Evolutionary conservation across 2,797 vertebrate genomes (phyloP).

Genomic region (Sphenopsis melanotis): DNA sequence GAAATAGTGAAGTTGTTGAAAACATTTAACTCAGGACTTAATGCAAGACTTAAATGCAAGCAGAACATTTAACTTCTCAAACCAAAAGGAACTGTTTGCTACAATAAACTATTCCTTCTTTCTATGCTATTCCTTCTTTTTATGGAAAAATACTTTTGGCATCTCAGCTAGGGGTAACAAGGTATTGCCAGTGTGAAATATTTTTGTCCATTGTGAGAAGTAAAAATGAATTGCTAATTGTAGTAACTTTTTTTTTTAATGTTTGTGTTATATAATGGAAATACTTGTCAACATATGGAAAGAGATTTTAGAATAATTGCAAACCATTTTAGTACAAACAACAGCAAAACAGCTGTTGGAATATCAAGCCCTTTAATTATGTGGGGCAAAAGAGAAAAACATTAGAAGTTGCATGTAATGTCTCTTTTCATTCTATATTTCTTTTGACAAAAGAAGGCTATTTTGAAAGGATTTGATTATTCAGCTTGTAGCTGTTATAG

Average conservation of each 20-base stretch:
- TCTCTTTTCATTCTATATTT: constrained; percentile 44
- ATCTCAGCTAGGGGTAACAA: background rate
- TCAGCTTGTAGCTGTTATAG: constrained; percentile 26
- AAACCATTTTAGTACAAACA: constrained; percentile 1
- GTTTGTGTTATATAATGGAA: background rate
- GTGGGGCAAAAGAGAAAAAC: background rate
- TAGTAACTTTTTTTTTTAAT: background rate
- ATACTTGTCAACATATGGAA: background rate
- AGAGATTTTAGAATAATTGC: background rate
- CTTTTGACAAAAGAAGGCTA: constrained; percentile 22
- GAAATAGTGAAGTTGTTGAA: background rate
- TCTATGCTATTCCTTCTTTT: background rate
- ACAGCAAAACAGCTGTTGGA: background rate
- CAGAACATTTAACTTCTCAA: background rate
- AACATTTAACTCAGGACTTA: background rate
- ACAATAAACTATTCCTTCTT: background rate
- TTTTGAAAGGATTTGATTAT: constrained; percentile 54
- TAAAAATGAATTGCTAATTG: background rate
- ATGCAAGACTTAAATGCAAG: background rate
- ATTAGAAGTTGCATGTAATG: background rate
- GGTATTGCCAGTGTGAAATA: background rate
- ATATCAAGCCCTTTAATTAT: constrained; percentile 40
- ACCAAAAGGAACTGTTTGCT: background rate
- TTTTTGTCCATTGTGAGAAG: background rate
- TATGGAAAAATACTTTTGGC: constrained; percentile 2